Conservation (phyloP, 1,140 invertebrate species). For the Drosophila sturtevanti region DNA sequence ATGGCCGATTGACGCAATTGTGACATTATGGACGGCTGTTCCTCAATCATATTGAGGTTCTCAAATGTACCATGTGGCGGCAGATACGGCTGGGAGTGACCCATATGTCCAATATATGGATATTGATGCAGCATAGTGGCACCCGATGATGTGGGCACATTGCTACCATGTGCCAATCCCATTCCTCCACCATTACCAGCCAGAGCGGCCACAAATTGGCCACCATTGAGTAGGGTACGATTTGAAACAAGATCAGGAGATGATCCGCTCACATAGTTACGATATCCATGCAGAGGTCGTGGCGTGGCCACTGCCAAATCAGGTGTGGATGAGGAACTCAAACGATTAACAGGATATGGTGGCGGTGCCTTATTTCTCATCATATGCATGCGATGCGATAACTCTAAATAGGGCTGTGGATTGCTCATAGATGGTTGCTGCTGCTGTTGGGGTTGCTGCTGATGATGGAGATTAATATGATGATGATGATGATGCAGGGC, state of each 20-base stretch:
- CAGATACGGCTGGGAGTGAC: constrained; percentile 84
- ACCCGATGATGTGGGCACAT: constrained; percentile 64
- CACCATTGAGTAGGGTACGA: constrained; percentile 84
- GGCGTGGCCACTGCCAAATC: constrained; percentile 89
- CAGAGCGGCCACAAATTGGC: constrained; percentile 53
- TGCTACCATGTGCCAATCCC: constrained; percentile 55
- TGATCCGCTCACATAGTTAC: constrained; percentile 87
- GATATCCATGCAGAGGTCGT: constrained; percentile 83
- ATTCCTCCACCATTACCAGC: constrained; percentile 22
- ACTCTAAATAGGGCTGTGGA: constrained; percentile 67
- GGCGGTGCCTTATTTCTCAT: constrained; percentile 92
- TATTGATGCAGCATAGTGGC: constrained; percentile 79
- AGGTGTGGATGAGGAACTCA: constrained; percentile 91
- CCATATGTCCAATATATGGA: constrained; percentile 80
- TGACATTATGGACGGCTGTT: constrained; percentile 83
- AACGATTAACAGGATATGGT: constrained; percentile 89
- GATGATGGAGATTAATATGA: constrained; percentile 69
- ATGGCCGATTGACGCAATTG: constrained; percentile 75
- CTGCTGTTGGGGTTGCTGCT: constrained; percentile 61
- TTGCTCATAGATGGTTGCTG: constrained; percentile 39
- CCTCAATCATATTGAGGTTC: constrained; percentile 84
- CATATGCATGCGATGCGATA: constrained; percentile 84
- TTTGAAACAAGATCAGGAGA: constrained; percentile 91
- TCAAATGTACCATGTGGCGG: constrained; percentile 88
- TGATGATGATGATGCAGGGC: constrained; percentile 69